Base-by-base conservation (phyloP, 1,140 invertebrate genomes). In the Drosophila dunni region DNA sequence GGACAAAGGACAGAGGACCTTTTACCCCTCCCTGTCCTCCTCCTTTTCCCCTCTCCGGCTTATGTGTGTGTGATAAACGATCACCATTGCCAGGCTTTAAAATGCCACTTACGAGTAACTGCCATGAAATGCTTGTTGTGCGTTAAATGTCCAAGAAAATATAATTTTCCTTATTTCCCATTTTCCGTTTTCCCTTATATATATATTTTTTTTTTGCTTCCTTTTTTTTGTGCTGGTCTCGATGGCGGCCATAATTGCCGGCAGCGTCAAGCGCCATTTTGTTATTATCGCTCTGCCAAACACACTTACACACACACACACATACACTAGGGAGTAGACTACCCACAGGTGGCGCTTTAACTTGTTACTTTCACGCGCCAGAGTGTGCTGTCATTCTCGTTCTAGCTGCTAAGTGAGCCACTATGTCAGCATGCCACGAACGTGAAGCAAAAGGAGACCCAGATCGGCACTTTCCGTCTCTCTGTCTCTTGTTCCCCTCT, bases 31-130 rank as follows among this genome's bases (percentile, higher is more conserved):
- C 29, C 17, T 33, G 50, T 40, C 48, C 9, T 44, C 42, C 38
- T 57, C 40, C 9, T 20, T 63, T 66, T 51, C 61, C 46, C 51
- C 40, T 10, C 48, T 44, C 69, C 64, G 17, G 58, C 63, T 29
- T 29, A 29, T 29, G 24, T 1, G 11, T 7, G 40, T 61, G 63
- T 73, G 70, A 88, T 79, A 89, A 86, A 80, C 80, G 83, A 89
- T 89, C 73, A 65, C 70, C 51, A 54, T 63, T 74, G 46, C 53
- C 54, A 69, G 67, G 69, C 80, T 78, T 89, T 89, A 80, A 88
- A 88, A 71, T 70, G 80, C 80, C 80, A 84, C 84, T 88, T 88
- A 89, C 73, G 79, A 76, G 70, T 88, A 76, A 83, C 73, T 78
- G 46, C 70, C 71, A 61, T 84, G 66, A 80, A 88, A 73, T 64